phyloP scores from a whole-genome alignment of 2,797 vertebrate species.

The Notolabrus celidotus region DNA sequence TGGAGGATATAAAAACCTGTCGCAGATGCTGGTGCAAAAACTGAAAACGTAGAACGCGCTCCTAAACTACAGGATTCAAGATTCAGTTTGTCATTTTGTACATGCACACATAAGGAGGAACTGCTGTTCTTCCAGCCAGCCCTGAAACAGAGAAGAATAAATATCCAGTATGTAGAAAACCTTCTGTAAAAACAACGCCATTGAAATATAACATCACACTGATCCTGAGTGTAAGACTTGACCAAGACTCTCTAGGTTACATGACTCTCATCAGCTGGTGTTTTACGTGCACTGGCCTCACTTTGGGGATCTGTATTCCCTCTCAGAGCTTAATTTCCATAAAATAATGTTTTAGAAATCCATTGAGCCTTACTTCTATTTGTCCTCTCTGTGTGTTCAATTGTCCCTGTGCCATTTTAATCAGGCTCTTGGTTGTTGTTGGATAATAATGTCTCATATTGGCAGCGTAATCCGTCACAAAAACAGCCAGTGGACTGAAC shows the following conservation, averaged over 20 bases:
- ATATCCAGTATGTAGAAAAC: too few species aligned
- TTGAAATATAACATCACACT: too few species aligned
- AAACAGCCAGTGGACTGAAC: slow-evolving; percentile 4
- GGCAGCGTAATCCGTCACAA: slow-evolving; percentile 9
- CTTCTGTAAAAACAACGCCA: too few species aligned
- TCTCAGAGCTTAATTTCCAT: neutral
- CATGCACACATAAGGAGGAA: too few species aligned
- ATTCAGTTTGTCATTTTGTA: too few species aligned
- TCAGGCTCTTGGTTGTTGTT: slow-evolving; percentile 5
- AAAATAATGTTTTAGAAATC: neutral
- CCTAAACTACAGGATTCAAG: too few species aligned
- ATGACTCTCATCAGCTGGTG: neutral
- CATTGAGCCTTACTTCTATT: neutral
- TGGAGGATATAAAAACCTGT: too few species aligned
- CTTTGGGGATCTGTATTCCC: neutral
- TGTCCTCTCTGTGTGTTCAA: neutral
- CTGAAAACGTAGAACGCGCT: too few species aligned
- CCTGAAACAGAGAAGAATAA: too few species aligned
- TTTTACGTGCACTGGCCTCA: neutral
- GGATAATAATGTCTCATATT: slow-evolving; percentile 3
- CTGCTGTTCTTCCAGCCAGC: too few species aligned
- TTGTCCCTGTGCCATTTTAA: slow-evolving; percentile 16
- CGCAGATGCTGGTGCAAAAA: too few species aligned
- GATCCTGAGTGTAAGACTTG: neutral
- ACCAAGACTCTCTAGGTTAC: neutral